These are phyloP conservation scores for Narcine bancroftii DNA, from an alignment of 2,113 vertebrate genomes.

Conservation along the genomic window DNA sequence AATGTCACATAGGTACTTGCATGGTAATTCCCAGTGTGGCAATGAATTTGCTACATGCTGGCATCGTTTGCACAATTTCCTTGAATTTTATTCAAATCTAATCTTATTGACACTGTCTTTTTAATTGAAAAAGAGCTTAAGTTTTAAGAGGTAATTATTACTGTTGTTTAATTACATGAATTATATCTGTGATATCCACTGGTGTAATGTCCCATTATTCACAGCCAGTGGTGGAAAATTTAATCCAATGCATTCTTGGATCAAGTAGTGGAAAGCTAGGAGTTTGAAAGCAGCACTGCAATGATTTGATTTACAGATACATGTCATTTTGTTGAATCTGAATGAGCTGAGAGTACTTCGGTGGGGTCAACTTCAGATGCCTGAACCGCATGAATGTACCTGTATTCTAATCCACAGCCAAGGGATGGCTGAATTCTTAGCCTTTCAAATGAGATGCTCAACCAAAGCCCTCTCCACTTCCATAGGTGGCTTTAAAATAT, in stretches of 20 bases:
- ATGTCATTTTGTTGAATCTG: too few species aligned
- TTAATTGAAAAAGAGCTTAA: conserved; percentile 26
- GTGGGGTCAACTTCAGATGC: too few species aligned
- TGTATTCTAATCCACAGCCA: too few species aligned
- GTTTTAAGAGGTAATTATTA: conserved; percentile 24
- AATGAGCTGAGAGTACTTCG: too few species aligned
- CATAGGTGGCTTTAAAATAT: too few species aligned
- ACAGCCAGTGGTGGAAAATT: conserved; percentile 20
- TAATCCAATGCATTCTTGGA: not conserved
- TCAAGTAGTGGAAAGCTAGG: not conserved
- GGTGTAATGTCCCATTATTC: conserved; percentile 12
- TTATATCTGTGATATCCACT: not conserved
- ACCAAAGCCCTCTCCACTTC: too few species aligned
- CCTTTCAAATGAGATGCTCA: too few species aligned
- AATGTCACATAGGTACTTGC: not conserved
- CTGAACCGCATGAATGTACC: too few species aligned
- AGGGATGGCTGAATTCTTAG: too few species aligned
- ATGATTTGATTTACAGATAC: not conserved
- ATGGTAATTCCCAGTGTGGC: not conserved
- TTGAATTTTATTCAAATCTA: conserved; percentile 28
- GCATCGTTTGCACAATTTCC: not conserved
- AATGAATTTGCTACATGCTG: not conserved
- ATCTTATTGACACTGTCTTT: conserved; percentile 9
- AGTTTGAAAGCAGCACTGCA: not conserved
- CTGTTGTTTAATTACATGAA: conserved; percentile 24